Percentiles rank a stretch among this genome's conserved stretches.
These are phyloP conservation scores for Calameuta filiformis DNA, from an alignment of 2,888 invertebrate genomes.

Conservation along the genomic window DNA sequence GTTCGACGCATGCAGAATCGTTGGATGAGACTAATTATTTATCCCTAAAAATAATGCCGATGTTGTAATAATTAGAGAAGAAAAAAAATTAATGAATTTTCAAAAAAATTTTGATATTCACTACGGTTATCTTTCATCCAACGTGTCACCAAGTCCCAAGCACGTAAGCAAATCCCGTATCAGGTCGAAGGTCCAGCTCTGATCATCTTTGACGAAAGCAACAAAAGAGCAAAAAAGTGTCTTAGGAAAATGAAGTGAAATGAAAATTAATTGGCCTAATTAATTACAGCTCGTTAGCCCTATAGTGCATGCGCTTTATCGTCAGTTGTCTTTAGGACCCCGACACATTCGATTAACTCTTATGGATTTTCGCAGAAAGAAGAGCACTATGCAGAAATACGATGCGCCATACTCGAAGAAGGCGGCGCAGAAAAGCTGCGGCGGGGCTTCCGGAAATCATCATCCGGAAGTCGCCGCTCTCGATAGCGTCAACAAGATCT, in stretches of 20 bases:
- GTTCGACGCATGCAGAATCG: neutral
- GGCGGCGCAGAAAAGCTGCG: conserved; percentile 80
- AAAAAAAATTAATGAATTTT: neutral
- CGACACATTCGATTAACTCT: conserved; percentile 12
- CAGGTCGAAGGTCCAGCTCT: neutral
- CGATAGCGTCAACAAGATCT: conserved; percentile 85
- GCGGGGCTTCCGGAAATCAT: conserved; percentile 76
- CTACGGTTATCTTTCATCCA: neutral
- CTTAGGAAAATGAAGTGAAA: neutral
- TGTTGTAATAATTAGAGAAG: neutral
- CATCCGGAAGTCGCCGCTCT: conserved; percentile 83
- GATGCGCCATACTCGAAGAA: conserved; percentile 90
- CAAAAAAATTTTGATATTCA: neutral
- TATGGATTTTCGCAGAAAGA: conserved; percentile 73
- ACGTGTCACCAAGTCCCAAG: neutral
- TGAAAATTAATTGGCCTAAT: neutral
- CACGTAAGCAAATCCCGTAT: neutral
- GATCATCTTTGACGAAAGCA: neutral
- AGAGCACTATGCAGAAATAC: conserved; percentile 89
- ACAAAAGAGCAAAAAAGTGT: neutral
- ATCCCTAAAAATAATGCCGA: neutral
- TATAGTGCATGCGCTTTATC: conserved; percentile 54
- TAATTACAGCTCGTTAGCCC: conserved; percentile 28
- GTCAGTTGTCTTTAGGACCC: conserved; percentile 37
- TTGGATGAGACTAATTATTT: neutral